Evolutionary conservation across 2,797 vertebrate species (phyloP).

Genomic region (Argyrosomus regius): DNA sequence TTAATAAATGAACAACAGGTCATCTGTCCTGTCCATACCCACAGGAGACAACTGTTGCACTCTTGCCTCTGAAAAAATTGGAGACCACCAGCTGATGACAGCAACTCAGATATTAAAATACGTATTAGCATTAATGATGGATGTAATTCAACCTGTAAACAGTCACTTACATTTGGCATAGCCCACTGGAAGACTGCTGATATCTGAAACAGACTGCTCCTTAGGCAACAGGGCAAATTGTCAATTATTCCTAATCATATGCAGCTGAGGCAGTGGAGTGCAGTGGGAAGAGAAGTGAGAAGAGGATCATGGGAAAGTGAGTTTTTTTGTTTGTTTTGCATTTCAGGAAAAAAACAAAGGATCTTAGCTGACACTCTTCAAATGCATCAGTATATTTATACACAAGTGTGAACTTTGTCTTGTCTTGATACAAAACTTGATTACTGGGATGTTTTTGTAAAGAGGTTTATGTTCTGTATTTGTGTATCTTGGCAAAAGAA

Average conservation of each 20-base stretch:
- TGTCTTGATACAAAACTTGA: no score
- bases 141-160: not conserved
- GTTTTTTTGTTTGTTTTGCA: not conserved
- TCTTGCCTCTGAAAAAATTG: not conserved
- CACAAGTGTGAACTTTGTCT: no score
- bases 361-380: no score
- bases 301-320: constrained; percentile 25
- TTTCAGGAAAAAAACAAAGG: not conserved
- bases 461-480: no score
- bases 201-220: not conserved
- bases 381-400: no score
- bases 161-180: not conserved
- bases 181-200: not conserved
- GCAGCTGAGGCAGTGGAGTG: not conserved
- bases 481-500: no score
- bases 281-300: not conserved
- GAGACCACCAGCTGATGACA: not conserved
- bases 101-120: not conserved
- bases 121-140: not conserved
- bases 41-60: not conserved
- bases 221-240: not conserved
- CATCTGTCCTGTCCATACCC: not conserved
- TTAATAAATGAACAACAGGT: no score
- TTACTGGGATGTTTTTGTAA: no score
- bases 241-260: not conserved